Evolutionary conservation across 2,113 vertebrate genomes (phyloP), one percentile per base, ranked within the genome.

Genomic region (Egretta garzetta): DNA sequence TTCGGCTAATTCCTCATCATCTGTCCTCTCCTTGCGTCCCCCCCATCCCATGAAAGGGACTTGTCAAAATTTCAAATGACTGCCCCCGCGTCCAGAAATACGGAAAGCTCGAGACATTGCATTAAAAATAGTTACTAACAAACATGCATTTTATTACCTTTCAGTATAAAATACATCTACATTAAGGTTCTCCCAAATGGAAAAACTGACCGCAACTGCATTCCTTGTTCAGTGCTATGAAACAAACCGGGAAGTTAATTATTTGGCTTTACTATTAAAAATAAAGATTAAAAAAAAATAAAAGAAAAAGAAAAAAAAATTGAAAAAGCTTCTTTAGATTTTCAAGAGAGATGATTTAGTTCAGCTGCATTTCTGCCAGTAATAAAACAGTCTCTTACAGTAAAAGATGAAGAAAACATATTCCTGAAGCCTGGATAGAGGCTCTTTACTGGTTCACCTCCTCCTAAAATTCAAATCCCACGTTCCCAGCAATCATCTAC

Each of bases 71-170:
- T 92, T 73, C 95, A 95, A 91, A 96, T 94, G 77, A 67, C 88
- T 68, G 52, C 79, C 90, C 96, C 88, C 97, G 55, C 53, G 8
- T 60, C 94, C 91, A 96, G 95, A 92, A 97, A 82, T 17, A 96
- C 64, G 86, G 96, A 72, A 93, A 94, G 84, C 92, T 91, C 67
- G 92, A 87, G 90, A 93, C 90, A 97, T 96, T 92, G 80, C 91
- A 98, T 96, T 93, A 93, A 94, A 95, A 98, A 98, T 95, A 98
- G 93, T 97, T 96, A 97, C 97, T 95, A 97, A 97, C 97, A 98
- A 98, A 95, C 98, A 98, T 98, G 98, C 97, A 98, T 79, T 98
- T 97, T 97, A 97, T 96, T 97, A 97, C 97, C 97, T 97, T 98
- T 94, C 87, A 95, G 94, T 87, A 97, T 88, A 96, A 98, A 98